phyloP scores from a whole-genome alignment of 2,888 invertebrate genomes.

The Nomada fabriciana region DNA sequence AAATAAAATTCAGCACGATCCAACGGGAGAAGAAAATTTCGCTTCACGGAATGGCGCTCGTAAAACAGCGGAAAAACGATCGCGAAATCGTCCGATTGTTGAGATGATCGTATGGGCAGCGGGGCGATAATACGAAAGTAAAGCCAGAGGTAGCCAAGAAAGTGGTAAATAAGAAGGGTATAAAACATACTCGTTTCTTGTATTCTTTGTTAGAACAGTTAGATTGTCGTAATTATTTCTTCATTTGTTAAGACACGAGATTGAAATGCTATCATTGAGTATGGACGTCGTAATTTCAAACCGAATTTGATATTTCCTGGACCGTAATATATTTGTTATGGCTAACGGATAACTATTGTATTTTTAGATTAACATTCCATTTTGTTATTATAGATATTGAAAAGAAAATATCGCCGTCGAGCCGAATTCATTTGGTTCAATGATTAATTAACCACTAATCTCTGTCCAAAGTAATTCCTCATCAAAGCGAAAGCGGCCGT shows the following conservation, averaged over 20 bases:
- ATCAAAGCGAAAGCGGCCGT: no score
- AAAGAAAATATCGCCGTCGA: no score
- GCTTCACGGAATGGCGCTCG: constrained; percentile 19
- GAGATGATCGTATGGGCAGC: neutral
- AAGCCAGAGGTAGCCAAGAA: neutral
- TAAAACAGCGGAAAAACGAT: constrained; percentile 21
- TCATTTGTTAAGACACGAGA: neutral
- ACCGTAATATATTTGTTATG: constrained; percentile 17
- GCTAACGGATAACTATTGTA: constrained; percentile 5
- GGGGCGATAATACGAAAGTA: neutral
- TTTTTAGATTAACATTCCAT: constrained; percentile 38
- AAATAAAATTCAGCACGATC: constrained; percentile 42
- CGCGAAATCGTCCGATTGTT: constrained; percentile 2
- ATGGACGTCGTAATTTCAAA: constrained; percentile 15
- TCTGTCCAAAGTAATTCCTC: no score
- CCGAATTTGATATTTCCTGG: constrained; percentile 27
- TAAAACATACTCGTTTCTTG: no score
- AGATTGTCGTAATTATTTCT: no score
- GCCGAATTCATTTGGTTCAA: no score
- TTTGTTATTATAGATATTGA: constrained; percentile 16
- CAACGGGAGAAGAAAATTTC: constrained; percentile 18
- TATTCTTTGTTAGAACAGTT: no score
- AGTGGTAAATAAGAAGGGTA: neutral
- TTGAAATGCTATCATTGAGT: neutral
- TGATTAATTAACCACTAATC: no score